Evolutionary conservation across 2,888 invertebrate genomes (phyloP).

Genomic region (Tridacna gigas): DNA sequence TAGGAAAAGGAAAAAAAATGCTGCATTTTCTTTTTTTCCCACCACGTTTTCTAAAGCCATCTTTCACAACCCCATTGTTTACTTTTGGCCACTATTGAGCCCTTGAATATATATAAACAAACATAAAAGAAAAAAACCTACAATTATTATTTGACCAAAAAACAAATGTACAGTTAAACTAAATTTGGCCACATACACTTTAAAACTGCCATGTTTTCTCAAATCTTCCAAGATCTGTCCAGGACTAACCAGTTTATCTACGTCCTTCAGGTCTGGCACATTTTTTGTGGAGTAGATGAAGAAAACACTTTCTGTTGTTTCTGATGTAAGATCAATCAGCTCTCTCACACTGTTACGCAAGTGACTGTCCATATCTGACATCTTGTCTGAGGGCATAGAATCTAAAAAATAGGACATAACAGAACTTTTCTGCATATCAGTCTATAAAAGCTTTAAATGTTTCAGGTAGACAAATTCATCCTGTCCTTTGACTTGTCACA

Average conservation of each 20-base stretch:
- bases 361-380: slow-evolving; percentile 82
- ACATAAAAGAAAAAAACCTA: no score
- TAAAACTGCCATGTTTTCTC: slow-evolving; percentile 68
- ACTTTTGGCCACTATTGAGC: no score
- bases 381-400: slow-evolving; percentile 81
- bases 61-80: no score
- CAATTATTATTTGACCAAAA: no score
- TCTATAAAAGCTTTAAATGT: no score
- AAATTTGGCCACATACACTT: slow-evolving; percentile 65
- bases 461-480: no score
- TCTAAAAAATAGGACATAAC: slow-evolving; percentile 65
- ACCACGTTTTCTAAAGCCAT: no score
- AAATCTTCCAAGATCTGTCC: slow-evolving; percentile 75
- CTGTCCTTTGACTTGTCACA: no score
- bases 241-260: slow-evolving; percentile 73
- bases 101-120: no score
- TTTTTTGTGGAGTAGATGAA: slow-evolving; percentile 77
- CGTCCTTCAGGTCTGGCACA: slow-evolving; percentile 68
- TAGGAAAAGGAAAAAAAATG: no score
- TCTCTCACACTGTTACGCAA: slow-evolving; percentile 78
- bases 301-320: slow-evolving; percentile 72
- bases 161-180: no score
- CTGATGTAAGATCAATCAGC: slow-evolving; percentile 73
- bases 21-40: no score
- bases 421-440: background rate